phyloP scores from a whole-genome alignment of 2,113 vertebrate genomes.

The Semicossyphus pulcher region DNA sequence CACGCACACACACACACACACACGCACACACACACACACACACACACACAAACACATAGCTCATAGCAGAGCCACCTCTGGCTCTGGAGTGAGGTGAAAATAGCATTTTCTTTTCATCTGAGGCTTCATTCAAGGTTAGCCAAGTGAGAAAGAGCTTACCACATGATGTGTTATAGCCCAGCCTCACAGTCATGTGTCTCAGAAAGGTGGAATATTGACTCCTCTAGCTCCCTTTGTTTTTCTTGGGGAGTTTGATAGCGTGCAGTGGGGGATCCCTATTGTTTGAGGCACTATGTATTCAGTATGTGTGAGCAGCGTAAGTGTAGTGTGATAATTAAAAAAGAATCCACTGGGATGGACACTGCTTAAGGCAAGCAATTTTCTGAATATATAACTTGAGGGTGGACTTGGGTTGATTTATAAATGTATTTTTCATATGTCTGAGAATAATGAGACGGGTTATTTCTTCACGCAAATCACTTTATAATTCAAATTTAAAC shows the following conservation, averaged over 20 bases:
- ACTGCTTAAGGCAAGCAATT: background rate
- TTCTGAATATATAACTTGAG: no score
- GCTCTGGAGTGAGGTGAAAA: slow-evolving; percentile 81
- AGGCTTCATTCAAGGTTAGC: slow-evolving; percentile 84
- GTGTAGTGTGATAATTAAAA: slow-evolving; percentile 55
- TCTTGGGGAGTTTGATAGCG: slow-evolving; percentile 16
- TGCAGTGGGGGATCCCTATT: slow-evolving; percentile 41
- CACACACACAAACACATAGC: slow-evolving; percentile 24
- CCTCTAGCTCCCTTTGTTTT: slow-evolving; percentile 56
- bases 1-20: background rate
- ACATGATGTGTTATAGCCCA: slow-evolving; percentile 60
- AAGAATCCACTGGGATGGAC: slow-evolving; percentile 48
- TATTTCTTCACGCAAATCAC: background rate
- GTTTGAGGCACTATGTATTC: slow-evolving; percentile 38
- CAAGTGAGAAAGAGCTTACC: slow-evolving; percentile 81
- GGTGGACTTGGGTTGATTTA: slow-evolving; percentile 14
- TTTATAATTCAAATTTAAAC: background rate
- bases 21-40: slow-evolving; percentile 14
- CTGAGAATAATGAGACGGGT: background rate
- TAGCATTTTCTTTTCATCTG: slow-evolving; percentile 83
- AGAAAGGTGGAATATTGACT: slow-evolving; percentile 73
- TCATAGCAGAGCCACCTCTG: slow-evolving; percentile 71
- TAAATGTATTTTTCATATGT: slow-evolving; percentile 22
- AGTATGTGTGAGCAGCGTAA: slow-evolving; percentile 33
- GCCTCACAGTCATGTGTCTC: slow-evolving; percentile 56